Conservation (phyloP, 2,113 vertebrate genomes). For the Oriolus oriolus region DNA sequence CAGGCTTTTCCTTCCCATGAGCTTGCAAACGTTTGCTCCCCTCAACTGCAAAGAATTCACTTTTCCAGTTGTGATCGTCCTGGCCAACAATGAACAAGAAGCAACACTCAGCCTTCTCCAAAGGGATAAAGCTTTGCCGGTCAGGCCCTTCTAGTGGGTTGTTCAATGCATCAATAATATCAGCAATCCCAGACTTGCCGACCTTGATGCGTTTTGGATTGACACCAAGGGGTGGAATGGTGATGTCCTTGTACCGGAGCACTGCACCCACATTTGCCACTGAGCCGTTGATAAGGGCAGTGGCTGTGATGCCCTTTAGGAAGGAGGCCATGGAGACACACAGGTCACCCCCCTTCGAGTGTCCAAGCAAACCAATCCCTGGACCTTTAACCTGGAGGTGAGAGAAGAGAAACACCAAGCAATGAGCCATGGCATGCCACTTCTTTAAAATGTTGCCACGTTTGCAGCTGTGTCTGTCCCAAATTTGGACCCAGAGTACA, state of each 20-base stretch:
- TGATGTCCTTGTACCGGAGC: constrained; percentile 70
- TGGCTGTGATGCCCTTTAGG: constrained; percentile 80
- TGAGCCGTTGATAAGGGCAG: constrained; percentile 79
- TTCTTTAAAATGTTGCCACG: background rate
- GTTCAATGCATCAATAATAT: constrained; percentile 67
- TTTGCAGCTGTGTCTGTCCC: background rate
- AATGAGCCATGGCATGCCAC: background rate
- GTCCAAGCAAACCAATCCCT: constrained; percentile 81
- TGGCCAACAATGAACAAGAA: constrained; percentile 84
- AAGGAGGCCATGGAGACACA: constrained; percentile 85
- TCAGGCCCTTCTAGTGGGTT: constrained; percentile 66
- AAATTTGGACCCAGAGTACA: background rate
- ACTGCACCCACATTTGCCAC: constrained; percentile 65
- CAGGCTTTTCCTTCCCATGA: constrained; percentile 76
- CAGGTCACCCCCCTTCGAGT: constrained; percentile 83
- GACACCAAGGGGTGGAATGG: constrained; percentile 65
- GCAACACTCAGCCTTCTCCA: constrained; percentile 79
- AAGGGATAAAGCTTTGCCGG: constrained; percentile 75
- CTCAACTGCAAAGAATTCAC: constrained; percentile 71
- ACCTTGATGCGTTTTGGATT: background rate
- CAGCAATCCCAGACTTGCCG: constrained; percentile 63
- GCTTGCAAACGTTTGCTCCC: constrained; percentile 73
- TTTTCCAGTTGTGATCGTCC: constrained; percentile 90
- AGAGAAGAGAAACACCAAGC: background rate
- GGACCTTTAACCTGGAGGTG: constrained; percentile 71